Conservation (phyloP, 2,797 vertebrate species). For the Neosilurus mollespiculum region DNA sequence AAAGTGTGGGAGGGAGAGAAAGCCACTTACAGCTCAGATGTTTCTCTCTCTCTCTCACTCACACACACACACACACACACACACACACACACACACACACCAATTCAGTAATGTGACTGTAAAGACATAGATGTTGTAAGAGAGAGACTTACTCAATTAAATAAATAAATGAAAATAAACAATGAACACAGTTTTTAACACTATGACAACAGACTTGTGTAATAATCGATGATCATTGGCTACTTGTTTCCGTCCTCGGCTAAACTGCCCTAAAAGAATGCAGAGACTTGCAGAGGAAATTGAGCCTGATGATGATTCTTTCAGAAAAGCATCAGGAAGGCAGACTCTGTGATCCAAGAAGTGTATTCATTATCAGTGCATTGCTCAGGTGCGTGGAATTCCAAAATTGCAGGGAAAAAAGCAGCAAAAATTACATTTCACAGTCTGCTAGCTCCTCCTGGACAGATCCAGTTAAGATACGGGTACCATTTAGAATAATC, state of each 20-base stretch:
- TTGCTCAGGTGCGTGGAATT: constrained; percentile 68
- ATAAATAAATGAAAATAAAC: background rate
- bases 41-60: constrained; percentile 13
- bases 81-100: constrained; percentile 47
- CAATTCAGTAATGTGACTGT: background rate
- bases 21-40: constrained; percentile 53
- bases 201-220: constrained; percentile 13
- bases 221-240: background rate
- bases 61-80: constrained; percentile 31
- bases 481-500: constrained; percentile 82
- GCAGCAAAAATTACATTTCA: constrained; percentile 68
- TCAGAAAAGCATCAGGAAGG: constrained; percentile 52
- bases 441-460: constrained; percentile 71
- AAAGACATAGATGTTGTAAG: background rate
- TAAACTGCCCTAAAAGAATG: constrained; percentile 40
- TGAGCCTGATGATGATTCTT: constrained; percentile 46
- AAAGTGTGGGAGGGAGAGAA: constrained; percentile 53
- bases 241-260: constrained; percentile 32
- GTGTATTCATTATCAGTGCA: constrained; percentile 67
- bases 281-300: constrained; percentile 27
- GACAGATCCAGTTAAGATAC: constrained; percentile 75
- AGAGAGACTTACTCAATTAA: background rate
- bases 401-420: constrained; percentile 48
- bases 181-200: background rate
- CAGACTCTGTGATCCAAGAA: constrained; percentile 71